These are phyloP conservation scores for Ptychoptera albimana DNA, from an alignment of 2,888 invertebrate species.

Conservation along the genomic window DNA sequence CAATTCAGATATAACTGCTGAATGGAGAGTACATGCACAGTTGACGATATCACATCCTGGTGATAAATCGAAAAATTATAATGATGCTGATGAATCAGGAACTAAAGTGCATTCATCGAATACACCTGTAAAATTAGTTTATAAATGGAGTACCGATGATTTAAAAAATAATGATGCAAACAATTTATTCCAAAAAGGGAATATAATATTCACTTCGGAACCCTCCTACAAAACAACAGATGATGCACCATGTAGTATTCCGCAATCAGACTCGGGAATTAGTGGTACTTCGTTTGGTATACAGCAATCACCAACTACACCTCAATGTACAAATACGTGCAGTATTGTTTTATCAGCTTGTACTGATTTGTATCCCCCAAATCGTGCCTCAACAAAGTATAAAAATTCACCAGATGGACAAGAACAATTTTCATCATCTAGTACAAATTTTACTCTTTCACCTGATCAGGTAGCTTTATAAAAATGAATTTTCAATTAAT, in stretches of 20 bases:
- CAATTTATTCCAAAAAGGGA: too few relatives aligned
- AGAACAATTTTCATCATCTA: slow-evolving; percentile 25
- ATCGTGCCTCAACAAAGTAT: too few relatives aligned
- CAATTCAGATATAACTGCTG: slow-evolving; percentile 31
- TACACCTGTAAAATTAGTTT: slow-evolving; percentile 28
- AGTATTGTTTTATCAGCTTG: slow-evolving; percentile 45
- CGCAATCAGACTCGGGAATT: slow-evolving; percentile 34
- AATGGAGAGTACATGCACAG: slow-evolving; percentile 54
- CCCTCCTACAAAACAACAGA: slow-evolving; percentile 16
- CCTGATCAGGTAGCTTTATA: slow-evolving; percentile 19
- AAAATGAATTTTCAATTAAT: neutral
- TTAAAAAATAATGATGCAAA: slow-evolving; percentile 12
- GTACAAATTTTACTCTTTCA: slow-evolving; percentile 18
- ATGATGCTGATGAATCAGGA: slow-evolving; percentile 12
- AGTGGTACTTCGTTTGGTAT: slow-evolving; percentile 34
- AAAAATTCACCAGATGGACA: slow-evolving; percentile 13
- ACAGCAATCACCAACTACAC: slow-evolving; percentile 16
- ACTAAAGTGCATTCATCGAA: slow-evolving; percentile 20
- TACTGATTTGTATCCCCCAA: slow-evolving; percentile 23
- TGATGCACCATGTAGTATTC: slow-evolving; percentile 10
- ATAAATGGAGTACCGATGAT: slow-evolving; percentile 37
- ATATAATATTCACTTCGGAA: too few relatives aligned
- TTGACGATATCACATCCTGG: slow-evolving; percentile 41
- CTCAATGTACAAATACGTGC: slow-evolving; percentile 46
- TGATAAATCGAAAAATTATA: slow-evolving; percentile 20